Conservation (phyloP, 2,113 vertebrate species). For the Oryzias woworae region DNA sequence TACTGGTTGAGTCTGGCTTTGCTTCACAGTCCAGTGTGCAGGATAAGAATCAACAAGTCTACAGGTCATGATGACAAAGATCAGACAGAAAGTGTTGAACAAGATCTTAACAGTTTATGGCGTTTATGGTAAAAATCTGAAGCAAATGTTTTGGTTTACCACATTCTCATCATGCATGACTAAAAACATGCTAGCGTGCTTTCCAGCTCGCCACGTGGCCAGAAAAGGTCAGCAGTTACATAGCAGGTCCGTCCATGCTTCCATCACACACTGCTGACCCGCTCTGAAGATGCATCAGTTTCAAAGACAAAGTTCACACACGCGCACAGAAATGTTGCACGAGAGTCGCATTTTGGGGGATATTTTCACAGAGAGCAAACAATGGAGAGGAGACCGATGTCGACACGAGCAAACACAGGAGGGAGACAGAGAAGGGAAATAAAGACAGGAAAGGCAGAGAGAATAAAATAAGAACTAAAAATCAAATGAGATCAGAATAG, state of each 20-base stretch:
- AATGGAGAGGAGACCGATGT: constrained; percentile 35
- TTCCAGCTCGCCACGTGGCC: not conserved
- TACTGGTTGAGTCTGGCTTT: no score
- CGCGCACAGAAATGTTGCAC: constrained; percentile 9
- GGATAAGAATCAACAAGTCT: no score
- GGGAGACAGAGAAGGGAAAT: constrained; percentile 1
- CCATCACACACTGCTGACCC: constrained; percentile 27
- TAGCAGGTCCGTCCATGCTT: constrained; percentile 52
- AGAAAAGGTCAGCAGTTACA: constrained; percentile 30
- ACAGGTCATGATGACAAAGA: no score
- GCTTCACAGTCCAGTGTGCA: no score
- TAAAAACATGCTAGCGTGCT: constrained; percentile 42
- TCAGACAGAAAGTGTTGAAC: no score
- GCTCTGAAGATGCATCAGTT: constrained; percentile 44
- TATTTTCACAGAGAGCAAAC: constrained; percentile 35
- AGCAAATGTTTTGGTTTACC: not conserved
- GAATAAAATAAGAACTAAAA: not conserved
- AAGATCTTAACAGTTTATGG: not conserved
- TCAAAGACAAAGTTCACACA: constrained; percentile 13
- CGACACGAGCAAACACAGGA: constrained; percentile 30
- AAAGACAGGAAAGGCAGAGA: not conserved
- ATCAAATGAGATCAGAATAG: constrained; percentile 34
- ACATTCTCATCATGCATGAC: constrained; percentile 44
- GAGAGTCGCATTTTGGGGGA: constrained; percentile 30
- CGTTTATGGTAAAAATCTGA: not conserved